These are phyloP conservation scores for Caenorhabditis drosophilae DNA, from an alignment of 2,888 invertebrate species.

Conservation along the genomic window DNA sequence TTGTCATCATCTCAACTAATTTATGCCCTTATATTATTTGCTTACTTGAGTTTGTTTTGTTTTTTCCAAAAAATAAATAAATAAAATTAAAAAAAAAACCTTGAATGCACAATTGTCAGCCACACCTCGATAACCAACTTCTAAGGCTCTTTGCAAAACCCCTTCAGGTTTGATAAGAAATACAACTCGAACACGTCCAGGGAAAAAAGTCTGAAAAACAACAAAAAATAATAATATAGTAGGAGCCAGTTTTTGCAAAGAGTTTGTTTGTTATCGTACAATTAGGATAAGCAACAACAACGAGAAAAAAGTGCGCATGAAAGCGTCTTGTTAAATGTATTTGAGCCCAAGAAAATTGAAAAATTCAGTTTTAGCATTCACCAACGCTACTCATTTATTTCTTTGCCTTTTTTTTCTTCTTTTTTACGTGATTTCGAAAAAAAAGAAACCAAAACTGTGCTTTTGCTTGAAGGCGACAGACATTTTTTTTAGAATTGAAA, in stretches of 20 bases:
- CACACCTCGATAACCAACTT: conserved; percentile 78
- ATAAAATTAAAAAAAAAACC: conserved; percentile 35
- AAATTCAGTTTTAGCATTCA: no score
- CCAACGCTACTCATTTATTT: no score
- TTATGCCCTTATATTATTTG: no score
- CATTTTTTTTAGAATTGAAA: no score
- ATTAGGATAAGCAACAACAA: background rate
- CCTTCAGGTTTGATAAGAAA: conserved; percentile 80
- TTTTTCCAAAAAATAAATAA: background rate
- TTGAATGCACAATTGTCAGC: conserved; percentile 63
- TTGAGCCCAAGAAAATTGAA: no score
- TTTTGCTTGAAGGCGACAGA: no score
- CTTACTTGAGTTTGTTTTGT: no score
- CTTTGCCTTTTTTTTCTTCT: no score
- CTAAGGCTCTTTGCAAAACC: conserved; percentile 92
- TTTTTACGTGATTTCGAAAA: no score
- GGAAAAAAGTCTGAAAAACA: conserved; percentile 63
- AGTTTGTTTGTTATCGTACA: background rate
- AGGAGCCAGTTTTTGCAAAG: background rate
- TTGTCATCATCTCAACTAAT: no score
- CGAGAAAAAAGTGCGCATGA: background rate
- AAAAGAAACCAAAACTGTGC: no score
- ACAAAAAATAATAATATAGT: background rate
- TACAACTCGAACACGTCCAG: conserved; percentile 58
- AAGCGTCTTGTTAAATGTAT: no score